Evolutionary conservation across 2,888 invertebrate genomes (phyloP), one percentile per base, ranked within the genome.

Genomic region (Hemistola chrysoprasaria): DNA sequence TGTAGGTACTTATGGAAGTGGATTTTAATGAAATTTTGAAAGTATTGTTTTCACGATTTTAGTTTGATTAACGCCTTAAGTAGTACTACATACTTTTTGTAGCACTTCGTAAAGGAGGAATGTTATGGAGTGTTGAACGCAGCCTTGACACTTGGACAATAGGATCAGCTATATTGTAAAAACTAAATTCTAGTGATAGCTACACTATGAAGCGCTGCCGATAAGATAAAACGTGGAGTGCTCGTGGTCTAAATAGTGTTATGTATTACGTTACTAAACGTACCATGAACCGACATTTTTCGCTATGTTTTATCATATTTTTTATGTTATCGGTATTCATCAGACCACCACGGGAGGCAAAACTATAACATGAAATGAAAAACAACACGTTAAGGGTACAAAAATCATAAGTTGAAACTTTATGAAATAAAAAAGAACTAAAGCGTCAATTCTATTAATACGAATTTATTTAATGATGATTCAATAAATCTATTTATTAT

Each of bases 331-430:
- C 37, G 41, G 47, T 53, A 66, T 66, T 59, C 77, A 59, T 85
- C 82, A 85, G 58, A 84, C 75, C 70, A 82, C 80, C 75, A 84
- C 78, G 43, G 85, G 85, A 79, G 84, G 84, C 80, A 85, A 73
- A 63, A 85, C 85, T 85, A 85, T 16, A 80, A 84, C 83, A 78
- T 72, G 72, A 71, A 77, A 75, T 52, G 46, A 57, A 55, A 64
- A 48, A 53, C 23, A 23, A 47, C 28, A 41, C 16, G 22, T 32
- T 32, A 39, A 16, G 16, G n/a, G n/a, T n/a, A n/a, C n/a, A n/a
- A n/a, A n/a, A n/a, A 16, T 4, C 16, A 16, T 16, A 16, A 2
- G 4, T 16, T 16, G 4, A 16, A 16, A 4, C 16, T 4, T 16
- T 16, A 41, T 39, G 32, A 27, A 22, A 38, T 11, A 39, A 46